A percentile compares a stretch with the other conserved stretches of the same genome.
These are phyloP conservation scores for Falcaria lacertinaria DNA, from an alignment of 2,888 invertebrate species.

Conservation along the genomic window DNA sequence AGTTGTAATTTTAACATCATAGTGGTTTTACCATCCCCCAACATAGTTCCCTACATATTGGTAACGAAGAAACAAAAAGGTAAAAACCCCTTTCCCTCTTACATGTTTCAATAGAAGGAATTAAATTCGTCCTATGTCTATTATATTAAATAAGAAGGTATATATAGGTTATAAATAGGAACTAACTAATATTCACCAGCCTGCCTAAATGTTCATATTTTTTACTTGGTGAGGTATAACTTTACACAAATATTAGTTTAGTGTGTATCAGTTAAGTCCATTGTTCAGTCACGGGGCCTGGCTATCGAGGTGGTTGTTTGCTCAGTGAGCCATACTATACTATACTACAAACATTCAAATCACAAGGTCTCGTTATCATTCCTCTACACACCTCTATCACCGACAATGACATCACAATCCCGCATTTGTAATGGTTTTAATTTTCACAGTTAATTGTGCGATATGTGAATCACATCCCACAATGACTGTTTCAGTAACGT, in stretches of 20 bases:
- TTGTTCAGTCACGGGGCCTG: constrained; percentile 18
- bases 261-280: constrained; percentile 10
- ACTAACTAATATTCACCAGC: background rate
- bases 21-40: too few species aligned
- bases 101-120: too few species aligned
- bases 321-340: constrained; percentile 33
- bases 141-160: too few species aligned
- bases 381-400: constrained; percentile 32
- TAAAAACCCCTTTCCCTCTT: too few species aligned
- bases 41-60: too few species aligned
- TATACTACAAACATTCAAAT: background rate
- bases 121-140: too few species aligned
- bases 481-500: background rate
- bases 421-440: constrained; percentile 8
- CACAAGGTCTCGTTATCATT: constrained; percentile 25
- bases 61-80: too few species aligned
- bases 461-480: background rate
- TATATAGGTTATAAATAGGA: too few species aligned
- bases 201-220: background rate
- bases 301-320: constrained; percentile 22
- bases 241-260: background rate
- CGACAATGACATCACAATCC: constrained; percentile 29
- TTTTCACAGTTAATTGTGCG: constrained; percentile 1
- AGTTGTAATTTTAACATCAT: too few species aligned
- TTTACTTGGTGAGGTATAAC: background rate